Percentiles rank a stretch among this genome's conserved stretches.
Conservation (phyloP, 2,888 invertebrate species). For the Crepidodera aurea region DNA sequence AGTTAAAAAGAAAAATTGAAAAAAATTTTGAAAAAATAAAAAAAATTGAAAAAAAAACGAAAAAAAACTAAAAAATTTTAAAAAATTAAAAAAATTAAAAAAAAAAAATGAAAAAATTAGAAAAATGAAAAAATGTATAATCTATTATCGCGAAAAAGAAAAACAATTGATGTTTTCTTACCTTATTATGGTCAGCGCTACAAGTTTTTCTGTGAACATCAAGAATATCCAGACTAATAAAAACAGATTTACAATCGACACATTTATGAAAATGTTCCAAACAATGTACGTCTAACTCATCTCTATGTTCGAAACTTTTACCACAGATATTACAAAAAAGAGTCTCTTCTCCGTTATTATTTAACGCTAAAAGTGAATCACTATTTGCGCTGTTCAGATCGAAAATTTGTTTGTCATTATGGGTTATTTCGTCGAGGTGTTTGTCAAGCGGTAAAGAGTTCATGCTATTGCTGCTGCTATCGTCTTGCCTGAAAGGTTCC, state of each 20-base stretch:
- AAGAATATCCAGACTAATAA: conserved; percentile 62
- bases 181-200: conserved; percentile 29
- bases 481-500: conserved; percentile 28
- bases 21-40: too few relatives aligned
- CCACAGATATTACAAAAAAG: conserved; percentile 61
- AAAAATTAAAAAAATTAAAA: too few relatives aligned
- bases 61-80: too few relatives aligned
- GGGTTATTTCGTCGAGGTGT: conserved; percentile 25
- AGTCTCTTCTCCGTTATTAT: conserved; percentile 35
- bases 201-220: conserved; percentile 53
- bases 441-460: conserved; percentile 34
- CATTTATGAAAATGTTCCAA: conserved; percentile 60
- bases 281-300: conserved; percentile 58
- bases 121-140: too few relatives aligned
- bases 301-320: conserved; percentile 55
- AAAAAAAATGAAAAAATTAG: too few relatives aligned
- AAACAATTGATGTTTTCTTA: too few relatives aligned
- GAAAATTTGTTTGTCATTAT: conserved; percentile 33
- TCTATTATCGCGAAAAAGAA: too few relatives aligned
- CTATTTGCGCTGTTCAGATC: conserved; percentile 26
- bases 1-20: too few relatives aligned
- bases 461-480: conserved; percentile 29
- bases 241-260: conserved; percentile 60
- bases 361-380: conserved; percentile 29
- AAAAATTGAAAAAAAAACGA: too few relatives aligned